A percentile compares a stretch with the other conserved stretches of the same genome.
Conservation (phyloP, 2,888 invertebrate genomes). For the Drosophila suboccidentalis region DNA sequence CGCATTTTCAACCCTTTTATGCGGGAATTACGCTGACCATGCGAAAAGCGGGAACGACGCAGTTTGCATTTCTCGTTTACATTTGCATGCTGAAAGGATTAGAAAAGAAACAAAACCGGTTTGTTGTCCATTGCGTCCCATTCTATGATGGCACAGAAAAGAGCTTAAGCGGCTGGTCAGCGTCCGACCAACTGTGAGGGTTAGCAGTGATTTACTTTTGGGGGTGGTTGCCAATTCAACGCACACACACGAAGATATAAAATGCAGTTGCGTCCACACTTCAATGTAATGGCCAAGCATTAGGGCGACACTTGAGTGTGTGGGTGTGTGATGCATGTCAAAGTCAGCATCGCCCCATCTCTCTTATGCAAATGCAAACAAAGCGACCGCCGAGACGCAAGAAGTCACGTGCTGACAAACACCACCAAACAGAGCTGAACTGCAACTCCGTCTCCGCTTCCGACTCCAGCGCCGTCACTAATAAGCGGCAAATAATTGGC, state of each 20-base stretch:
- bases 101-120: constrained; percentile 58
- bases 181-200: constrained; percentile 38
- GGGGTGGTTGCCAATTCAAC: constrained; percentile 58
- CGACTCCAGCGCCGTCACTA: constrained; percentile 49
- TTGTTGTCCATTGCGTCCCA: constrained; percentile 33
- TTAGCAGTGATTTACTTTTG: constrained; percentile 61
- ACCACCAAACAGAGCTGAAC: constrained; percentile 37
- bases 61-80: constrained; percentile 57
- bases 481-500: constrained; percentile 81
- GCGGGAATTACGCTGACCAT: constrained; percentile 49
- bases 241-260: constrained; percentile 2
- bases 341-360: constrained; percentile 50
- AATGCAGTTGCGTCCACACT: constrained; percentile 55
- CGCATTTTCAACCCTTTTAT: constrained; percentile 45
- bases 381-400: constrained; percentile 62
- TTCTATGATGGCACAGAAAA: constrained; percentile 48
- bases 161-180: constrained; percentile 67
- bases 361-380: constrained; percentile 70
- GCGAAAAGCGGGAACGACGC: constrained; percentile 35
- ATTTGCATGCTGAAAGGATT: constrained; percentile 70
- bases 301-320: constrained; percentile 71
- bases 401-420: constrained; percentile 76
- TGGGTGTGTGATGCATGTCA: constrained; percentile 59
- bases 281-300: constrained; percentile 69
- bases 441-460: constrained; percentile 21